Evolutionary conservation across 2,888 invertebrate species (phyloP).

Genomic region (Eulithis prunata): DNA sequence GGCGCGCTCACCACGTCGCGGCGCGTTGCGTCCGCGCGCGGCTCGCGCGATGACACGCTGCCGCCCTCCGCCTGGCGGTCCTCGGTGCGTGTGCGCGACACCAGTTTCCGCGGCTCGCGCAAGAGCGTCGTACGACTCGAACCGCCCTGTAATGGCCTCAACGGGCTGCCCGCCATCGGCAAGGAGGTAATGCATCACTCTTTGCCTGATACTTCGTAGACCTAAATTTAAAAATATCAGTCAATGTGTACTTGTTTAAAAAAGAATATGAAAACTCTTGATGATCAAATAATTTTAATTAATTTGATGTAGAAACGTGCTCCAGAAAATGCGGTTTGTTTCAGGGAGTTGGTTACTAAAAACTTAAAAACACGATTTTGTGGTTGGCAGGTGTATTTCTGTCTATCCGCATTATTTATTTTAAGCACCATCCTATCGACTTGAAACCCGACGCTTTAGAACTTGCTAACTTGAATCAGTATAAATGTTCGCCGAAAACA

Average conservation of each 20-base stretch:
- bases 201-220: constrained; percentile 52
- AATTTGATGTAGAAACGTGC: too few species aligned
- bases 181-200: constrained; percentile 81
- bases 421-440: too few species aligned
- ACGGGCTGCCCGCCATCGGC: constrained; percentile 83
- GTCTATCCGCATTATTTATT: too few species aligned
- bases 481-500: too few species aligned
- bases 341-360: too few species aligned
- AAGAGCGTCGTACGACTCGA: constrained; percentile 86
- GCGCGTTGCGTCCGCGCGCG: constrained; percentile 71
- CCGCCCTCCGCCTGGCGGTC: constrained; percentile 85
- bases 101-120: constrained; percentile 86
- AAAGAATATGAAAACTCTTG: too few species aligned
- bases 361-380: too few species aligned
- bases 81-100: constrained; percentile 86
- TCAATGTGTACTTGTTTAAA: not conserved
- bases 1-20: constrained; percentile 74
- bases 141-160: constrained; percentile 86
- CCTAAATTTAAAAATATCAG: not conserved
- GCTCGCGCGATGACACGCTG: constrained; percentile 72
- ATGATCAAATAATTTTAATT: too few species aligned
- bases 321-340: too few species aligned
- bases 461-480: too few species aligned
- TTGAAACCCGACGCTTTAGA: too few species aligned
- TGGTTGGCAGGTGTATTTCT: too few species aligned